Evolutionary conservation across 2,797 vertebrate species (phyloP), one percentile per base, ranked within the genome.

Genomic region (Monodelphis domestica): DNA sequence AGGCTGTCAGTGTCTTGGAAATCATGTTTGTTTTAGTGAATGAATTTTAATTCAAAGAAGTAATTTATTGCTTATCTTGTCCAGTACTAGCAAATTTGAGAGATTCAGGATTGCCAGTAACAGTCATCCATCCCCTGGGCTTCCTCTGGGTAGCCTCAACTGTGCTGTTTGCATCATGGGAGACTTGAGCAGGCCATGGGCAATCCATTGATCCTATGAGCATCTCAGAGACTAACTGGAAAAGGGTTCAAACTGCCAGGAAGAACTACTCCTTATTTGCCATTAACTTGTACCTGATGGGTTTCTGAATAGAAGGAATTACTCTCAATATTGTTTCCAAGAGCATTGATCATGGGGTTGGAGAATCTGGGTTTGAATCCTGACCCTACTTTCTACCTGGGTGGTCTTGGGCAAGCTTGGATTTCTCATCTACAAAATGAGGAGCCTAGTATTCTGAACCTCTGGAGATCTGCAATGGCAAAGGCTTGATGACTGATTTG

Each of bases 161-260:
- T 15, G 57, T 54, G 12, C 54, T n/a, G 4, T 84, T 90, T 84
- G 53, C 38, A 89, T 63, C 91, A 89, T 89, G 88, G 93, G n/a
- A 29, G 63, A 15, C 45, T 54, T 17, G 33, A 93, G 88, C 89
- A 84, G 50, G 59, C 87, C 78, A 29, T 21, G 26, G 51, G 53
- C 38, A 45, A 15, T 4, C n/a, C n/a, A n/a, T n/a, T n/a, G n/a
- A n/a, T n/a, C 4, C 52, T 24, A 14, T 38, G 45, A 89, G 90
- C 89, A 90, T 24, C 24, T 24, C 54, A 50, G 53, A 57, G 88
- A 9, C 33, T 56, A 51, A 56, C 63, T n/a, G 70, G 14, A 6
- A 15, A 57, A 29, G 57, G 29, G 56, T 29, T 7, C 28, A 70
- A 70, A 1, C 14, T 70, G 17, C 59, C 33, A 70, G 21, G n/a